Conservation (phyloP, 2,113 vertebrate species). For the Syrrhaptes paradoxus region DNA sequence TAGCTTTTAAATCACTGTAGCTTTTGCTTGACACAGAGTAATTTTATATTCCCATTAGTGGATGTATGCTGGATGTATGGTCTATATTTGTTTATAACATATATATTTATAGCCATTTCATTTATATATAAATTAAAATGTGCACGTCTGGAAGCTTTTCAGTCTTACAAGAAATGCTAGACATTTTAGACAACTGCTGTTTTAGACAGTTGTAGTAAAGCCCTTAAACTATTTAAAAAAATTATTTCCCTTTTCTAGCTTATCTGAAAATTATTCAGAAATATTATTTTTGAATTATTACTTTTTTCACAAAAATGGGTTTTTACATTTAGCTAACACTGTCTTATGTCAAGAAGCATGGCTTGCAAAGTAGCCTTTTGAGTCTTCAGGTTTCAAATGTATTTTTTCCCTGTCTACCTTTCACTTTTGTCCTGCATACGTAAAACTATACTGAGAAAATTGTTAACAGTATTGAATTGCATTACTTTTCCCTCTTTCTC, state of each 20-base stretch:
- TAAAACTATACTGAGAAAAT: background rate
- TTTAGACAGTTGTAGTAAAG: background rate
- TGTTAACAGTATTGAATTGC: background rate
- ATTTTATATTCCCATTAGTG: background rate
- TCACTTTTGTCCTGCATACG: background rate
- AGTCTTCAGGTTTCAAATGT: background rate
- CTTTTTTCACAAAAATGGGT: background rate
- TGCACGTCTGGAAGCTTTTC: background rate
- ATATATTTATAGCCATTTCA: background rate
- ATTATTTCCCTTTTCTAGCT: background rate
- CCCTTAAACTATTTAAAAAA: background rate
- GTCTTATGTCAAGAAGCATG: background rate
- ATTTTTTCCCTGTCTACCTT: fast-evolving
- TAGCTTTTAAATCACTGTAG: background rate
- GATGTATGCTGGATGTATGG: background rate
- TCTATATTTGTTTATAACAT: background rate
- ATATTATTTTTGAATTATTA: background rate
- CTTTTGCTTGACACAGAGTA: background rate
- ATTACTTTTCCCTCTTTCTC: background rate
- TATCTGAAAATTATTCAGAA: background rate
- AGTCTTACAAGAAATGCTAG: background rate
- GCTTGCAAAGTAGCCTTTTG: background rate
- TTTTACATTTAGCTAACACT: background rate
- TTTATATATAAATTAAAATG: background rate
- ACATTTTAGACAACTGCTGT: background rate